Percentiles rank a stretch among this genome's conserved stretches.
phyloP scores from a whole-genome alignment of 2,797 vertebrate genomes.

The Gallirallus australis region DNA sequence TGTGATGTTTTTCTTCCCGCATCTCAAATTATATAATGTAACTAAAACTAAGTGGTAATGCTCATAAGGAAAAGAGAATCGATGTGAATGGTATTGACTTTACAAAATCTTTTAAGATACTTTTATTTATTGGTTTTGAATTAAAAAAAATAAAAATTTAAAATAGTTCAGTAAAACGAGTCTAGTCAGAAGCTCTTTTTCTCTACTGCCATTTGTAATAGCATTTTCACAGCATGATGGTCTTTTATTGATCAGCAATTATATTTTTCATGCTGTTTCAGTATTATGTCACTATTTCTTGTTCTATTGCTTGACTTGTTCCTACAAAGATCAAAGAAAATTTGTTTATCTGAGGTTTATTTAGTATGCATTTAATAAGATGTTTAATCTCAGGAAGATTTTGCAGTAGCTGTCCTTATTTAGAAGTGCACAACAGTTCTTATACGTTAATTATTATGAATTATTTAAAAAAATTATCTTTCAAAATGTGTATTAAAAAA shows the following conservation, averaged over 20 bases:
- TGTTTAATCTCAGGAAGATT: background rate
- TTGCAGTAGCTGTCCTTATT: background rate
- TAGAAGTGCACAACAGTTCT: background rate
- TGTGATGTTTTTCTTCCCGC: background rate
- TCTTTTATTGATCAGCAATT: background rate
- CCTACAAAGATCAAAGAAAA: constrained; percentile 18
- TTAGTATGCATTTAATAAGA: background rate
- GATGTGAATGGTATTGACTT: background rate
- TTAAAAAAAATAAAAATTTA: background rate
- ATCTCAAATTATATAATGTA: background rate
- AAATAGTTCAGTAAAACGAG: background rate
- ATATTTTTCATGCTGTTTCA: background rate
- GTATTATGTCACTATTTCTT: constrained; percentile 1
- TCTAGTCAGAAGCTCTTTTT: background rate
- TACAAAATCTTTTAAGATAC: background rate
- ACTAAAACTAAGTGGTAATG: background rate
- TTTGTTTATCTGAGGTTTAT: background rate
- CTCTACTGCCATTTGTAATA: background rate
- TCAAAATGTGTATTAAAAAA: background rate
- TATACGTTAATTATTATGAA: background rate
- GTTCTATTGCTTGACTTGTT: background rate
- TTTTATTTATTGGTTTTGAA: background rate
- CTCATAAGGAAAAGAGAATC: background rate
- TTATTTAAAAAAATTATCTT: background rate
- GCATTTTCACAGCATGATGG: background rate